Evolutionary conservation across 2,113 vertebrate genomes (phyloP).

Genomic region (Centropus bengalensis): DNA sequence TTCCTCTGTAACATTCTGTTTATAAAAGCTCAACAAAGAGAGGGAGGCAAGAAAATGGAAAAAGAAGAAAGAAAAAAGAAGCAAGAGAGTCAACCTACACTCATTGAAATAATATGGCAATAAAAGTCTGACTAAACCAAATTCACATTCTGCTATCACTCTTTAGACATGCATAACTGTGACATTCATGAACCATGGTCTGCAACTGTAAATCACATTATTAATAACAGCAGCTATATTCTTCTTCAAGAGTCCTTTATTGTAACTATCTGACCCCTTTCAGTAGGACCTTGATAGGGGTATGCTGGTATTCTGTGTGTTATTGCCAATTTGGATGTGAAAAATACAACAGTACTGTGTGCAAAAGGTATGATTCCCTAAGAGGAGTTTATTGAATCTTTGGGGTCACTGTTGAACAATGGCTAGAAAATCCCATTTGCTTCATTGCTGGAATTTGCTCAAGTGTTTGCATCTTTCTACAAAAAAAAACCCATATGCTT

Average conservation of each 20-base stretch:
- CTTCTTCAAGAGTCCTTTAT: not conserved
- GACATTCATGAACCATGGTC: not conserved
- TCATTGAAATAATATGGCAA: not conserved
- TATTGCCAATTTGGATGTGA: not conserved
- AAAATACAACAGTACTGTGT: not conserved
- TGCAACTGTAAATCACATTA: not conserved
- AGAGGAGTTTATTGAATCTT: not conserved
- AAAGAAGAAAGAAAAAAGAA: not conserved
- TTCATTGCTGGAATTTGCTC: not conserved
- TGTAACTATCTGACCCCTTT: not conserved
- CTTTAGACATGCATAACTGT: not conserved
- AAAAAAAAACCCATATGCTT: not conserved
- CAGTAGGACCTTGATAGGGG: not conserved
- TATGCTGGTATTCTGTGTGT: not conserved
- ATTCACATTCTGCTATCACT: not conserved
- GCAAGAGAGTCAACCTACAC: not conserved
- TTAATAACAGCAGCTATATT: not conserved
- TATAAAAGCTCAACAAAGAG: not conserved
- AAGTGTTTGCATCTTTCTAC: not conserved
- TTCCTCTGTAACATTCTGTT: not conserved
- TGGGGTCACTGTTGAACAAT: not conserved
- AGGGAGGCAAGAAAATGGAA: not conserved
- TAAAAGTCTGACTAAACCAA: not conserved
- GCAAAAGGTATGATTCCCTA: not conserved
- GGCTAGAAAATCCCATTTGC: not conserved